Base-by-base conservation (phyloP, 2,113 vertebrate genomes). In the Chaenocephalus aceratus region DNA sequence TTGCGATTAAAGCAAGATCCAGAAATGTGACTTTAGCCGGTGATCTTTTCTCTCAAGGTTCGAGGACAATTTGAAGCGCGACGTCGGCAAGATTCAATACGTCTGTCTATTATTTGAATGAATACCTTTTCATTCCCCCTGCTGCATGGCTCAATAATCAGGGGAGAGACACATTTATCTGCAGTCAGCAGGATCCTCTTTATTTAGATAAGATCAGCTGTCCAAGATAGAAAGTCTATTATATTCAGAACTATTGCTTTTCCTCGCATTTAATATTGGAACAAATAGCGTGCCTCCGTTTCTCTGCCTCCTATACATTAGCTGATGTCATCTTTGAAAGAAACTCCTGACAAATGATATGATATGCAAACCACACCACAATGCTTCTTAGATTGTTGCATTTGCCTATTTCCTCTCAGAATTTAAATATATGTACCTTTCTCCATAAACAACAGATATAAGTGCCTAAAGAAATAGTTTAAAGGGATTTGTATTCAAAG, bases 291-390 rank as follows among this genome's bases (percentile, higher is more conserved):
- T 45, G 11, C 2, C 18, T 14, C 53, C 8, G 23, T 51, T 70
- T 65, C 4, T 72, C 56, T 66, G 53, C 26, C 60, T 36, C 16
- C 54, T 53, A 57, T 61, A 75, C 15, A 60, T 56, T 49, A 72
- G 11, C 54, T 36, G 11, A 12, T 30, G 36, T 46, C 44, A 12
- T n/a, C 21, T 16, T 23, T 12, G 23, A 59, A 9, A 65, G n/a
- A 41, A 41, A 1, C 1, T 62, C 44, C 51, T 21, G 7, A 58
- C 6, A 21, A 51, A 58, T 34, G 1, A 44, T 44, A 15, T 54
- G 36, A 45, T 69, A 44, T 36, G 5, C 36, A 15, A 6, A 44
- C 30, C 44, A 26, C 41, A 57, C 5, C 34, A n/a, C 18, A n/a
- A 14, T 41, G 36, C 36, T 41, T 15, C 44, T 34, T 16, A 8